Conservation (phyloP, 2,888 invertebrate species). For the Caenorhabditis angaria region DNA sequence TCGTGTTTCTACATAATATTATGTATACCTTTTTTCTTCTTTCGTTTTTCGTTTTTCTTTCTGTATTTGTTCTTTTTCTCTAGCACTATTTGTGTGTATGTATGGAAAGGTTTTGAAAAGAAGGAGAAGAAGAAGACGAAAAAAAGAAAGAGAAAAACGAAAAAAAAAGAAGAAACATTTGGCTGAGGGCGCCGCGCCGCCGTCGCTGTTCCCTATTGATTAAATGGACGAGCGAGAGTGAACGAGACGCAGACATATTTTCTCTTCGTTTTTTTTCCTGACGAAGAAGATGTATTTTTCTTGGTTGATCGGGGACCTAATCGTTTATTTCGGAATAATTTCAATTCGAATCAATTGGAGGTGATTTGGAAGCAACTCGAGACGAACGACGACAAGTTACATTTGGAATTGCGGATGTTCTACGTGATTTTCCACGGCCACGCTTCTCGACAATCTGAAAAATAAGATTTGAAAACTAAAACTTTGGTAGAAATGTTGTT, state of each 20-base stretch:
- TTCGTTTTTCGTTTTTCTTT: neutral
- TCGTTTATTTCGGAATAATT: neutral
- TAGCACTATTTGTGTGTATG: slow-evolving; percentile 1
- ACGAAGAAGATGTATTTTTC: neutral
- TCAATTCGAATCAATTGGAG: neutral
- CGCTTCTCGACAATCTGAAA: neutral
- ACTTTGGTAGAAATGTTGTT: too few relatives aligned
- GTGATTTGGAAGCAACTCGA: neutral
- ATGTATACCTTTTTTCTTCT: neutral
- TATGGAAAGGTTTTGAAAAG: slow-evolving; percentile 1
- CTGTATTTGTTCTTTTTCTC: slow-evolving; percentile 2
- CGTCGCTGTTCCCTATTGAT: slow-evolving; percentile 2
- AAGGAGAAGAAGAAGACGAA: neutral
- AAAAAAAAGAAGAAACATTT: slow-evolving; percentile 1
- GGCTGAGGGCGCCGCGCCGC: slow-evolving; percentile 2
- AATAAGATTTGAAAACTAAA: too few relatives aligned
- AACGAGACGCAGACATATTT: neutral
- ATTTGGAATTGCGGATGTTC: too few relatives aligned
- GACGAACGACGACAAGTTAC: neutral
- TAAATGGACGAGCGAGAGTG: slow-evolving; percentile 2
- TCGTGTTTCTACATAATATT: slow-evolving; percentile 4
- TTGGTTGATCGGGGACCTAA: neutral
- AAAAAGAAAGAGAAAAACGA: neutral
- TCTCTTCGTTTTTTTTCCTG: slow-evolving; percentile 4
- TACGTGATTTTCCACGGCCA: neutral